These are phyloP conservation scores for Cheilosia grossa DNA, from an alignment of 2,888 invertebrate genomes.

Conservation along the genomic window DNA sequence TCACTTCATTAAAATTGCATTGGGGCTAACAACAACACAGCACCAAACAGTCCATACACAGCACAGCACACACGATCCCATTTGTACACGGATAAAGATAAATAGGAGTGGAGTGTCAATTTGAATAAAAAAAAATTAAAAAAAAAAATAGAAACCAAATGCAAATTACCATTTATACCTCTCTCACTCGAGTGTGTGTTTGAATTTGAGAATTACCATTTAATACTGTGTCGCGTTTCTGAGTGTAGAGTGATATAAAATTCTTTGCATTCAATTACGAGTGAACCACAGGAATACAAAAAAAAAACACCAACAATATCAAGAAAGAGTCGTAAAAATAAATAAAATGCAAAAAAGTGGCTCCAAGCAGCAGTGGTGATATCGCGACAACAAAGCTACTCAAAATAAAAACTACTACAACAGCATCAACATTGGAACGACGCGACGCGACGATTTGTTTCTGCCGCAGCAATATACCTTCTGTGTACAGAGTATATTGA, in stretches of 20 bases:
- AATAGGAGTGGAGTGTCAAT: constrained; percentile 63
- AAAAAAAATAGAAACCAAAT: constrained; percentile 50
- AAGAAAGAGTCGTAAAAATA: constrained; percentile 31
- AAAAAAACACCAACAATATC: constrained; percentile 9
- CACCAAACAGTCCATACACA: not conserved
- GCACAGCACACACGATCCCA: constrained; percentile 20
- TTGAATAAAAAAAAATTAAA: constrained; percentile 49
- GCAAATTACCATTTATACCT: constrained; percentile 57
- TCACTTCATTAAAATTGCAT: constrained; percentile 70
- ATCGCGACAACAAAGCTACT: constrained; percentile 40
- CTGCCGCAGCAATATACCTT: constrained; percentile 12
- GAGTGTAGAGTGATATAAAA: constrained; percentile 57
- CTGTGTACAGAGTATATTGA: not conserved
- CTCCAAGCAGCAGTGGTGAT: constrained; percentile 59
- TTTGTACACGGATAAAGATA: constrained; percentile 58
- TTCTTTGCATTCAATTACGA: constrained; percentile 50
- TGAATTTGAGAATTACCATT: constrained; percentile 55
- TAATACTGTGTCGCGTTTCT: constrained; percentile 26
- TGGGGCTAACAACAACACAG: constrained; percentile 56
- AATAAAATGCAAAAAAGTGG: constrained; percentile 66
- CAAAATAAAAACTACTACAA: not conserved
- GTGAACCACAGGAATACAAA: constrained; percentile 27
- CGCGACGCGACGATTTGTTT: not conserved
- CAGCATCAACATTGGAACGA: constrained; percentile 1
- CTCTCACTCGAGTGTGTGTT: constrained; percentile 29